A percentile compares a stretch with the other conserved stretches of the same genome.
phyloP scores from a whole-genome alignment of 2,797 vertebrate genomes.

The Characodon lateralis region DNA sequence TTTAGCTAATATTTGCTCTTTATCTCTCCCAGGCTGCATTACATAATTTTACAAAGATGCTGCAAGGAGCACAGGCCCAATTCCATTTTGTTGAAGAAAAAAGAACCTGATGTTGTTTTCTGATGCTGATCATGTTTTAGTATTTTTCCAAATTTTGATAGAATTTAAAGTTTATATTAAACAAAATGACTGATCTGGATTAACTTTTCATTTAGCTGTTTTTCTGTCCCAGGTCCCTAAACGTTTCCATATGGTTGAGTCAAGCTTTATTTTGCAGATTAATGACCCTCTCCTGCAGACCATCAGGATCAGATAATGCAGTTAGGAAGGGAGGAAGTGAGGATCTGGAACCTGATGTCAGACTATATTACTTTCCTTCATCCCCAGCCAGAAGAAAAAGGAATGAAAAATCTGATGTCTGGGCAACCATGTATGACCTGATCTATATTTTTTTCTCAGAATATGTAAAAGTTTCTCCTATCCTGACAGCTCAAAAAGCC shows the following conservation, averaged over 20 bases:
- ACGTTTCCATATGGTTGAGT: conserved; percentile 61
- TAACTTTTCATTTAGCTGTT: conserved; percentile 6
- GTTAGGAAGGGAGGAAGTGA: conserved; percentile 1
- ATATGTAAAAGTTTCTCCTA: neutral
- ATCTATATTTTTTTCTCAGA: neutral
- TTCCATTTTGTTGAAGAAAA: neutral
- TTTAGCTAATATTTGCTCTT: conserved; percentile 51
- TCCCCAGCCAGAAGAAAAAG: neutral
- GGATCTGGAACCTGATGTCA: conserved; percentile 22
- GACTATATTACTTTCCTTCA: neutral
- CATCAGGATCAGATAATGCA: neutral
- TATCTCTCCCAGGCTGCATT: conserved; percentile 49
- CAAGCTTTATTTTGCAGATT: conserved; percentile 31
- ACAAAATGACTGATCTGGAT: neutral
- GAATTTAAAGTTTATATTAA: neutral
- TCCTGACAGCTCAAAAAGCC: neutral
- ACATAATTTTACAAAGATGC: conserved; percentile 42
- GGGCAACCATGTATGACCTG: neutral
- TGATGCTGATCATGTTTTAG: no score
- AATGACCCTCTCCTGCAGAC: conserved; percentile 32
- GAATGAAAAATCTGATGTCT: neutral
- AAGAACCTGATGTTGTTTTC: neutral
- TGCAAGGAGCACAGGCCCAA: neutral
- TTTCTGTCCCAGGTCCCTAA: conserved; percentile 36
- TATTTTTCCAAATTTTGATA: neutral